Evolutionary conservation across 2,113 vertebrate genomes (phyloP).

Genomic region (Saguinus midas): DNA sequence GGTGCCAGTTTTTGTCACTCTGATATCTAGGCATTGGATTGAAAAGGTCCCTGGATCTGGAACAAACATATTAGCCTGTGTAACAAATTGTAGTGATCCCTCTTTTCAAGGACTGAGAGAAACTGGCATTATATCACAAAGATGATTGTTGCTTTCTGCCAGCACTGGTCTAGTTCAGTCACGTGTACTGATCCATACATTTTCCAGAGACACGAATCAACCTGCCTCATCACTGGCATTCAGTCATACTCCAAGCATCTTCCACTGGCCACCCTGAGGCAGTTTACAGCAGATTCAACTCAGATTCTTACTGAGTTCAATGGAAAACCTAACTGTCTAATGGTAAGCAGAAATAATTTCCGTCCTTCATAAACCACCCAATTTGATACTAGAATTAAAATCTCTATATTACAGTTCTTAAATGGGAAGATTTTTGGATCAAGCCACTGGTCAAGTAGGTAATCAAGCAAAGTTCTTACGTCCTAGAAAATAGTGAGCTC

Average conservation of each 20-base stretch:
- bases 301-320: neutral
- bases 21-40: neutral
- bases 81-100: neutral
- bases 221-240: neutral
- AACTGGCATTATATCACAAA: neutral
- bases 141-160: neutral
- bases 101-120: neutral
- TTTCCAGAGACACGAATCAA: rapidly evolving
- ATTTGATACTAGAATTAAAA: neutral
- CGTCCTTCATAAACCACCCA: neutral
- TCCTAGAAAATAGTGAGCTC: neutral
- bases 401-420: neutral
- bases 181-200: no score
- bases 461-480: neutral
- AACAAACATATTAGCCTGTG: neutral
- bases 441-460: neutral
- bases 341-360: neutral
- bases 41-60: neutral
- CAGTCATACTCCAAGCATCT: neutral
- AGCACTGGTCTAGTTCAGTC: neutral
- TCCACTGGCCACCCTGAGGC: neutral
- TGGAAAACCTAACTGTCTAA: neutral
- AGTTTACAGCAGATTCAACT: neutral
- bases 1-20: neutral
- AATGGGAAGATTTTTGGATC: neutral